Evolutionary conservation across 2,113 vertebrate species (phyloP).

Genomic region (Lepus americanus): DNA sequence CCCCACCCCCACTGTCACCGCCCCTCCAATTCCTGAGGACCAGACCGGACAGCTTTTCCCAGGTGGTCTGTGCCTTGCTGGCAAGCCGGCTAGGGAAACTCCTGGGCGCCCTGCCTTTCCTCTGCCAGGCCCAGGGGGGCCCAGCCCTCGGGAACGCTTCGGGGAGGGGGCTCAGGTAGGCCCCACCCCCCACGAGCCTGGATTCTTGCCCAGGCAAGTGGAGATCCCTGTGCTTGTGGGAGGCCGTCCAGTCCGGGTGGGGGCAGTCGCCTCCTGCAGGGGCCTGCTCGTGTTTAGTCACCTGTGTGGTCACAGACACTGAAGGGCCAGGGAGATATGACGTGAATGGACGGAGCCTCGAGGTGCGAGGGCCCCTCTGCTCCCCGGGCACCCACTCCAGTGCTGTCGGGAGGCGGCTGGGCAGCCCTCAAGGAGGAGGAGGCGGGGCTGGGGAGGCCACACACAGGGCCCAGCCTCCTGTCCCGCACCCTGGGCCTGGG

Average conservation of each 20-base stretch:
- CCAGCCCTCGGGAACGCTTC: neutral
- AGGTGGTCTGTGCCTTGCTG: neutral
- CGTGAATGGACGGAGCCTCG: too few species aligned
- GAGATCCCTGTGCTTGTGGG: neutral
- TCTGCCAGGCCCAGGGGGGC: neutral
- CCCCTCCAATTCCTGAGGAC: neutral
- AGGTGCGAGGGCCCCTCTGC: too few species aligned
- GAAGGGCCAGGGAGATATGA: too few species aligned
- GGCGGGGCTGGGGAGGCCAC: neutral
- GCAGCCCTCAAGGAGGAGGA: too few species aligned
- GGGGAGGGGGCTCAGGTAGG: neutral
- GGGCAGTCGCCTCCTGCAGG: neutral
- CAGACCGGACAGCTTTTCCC: neutral
- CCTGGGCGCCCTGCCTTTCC: neutral
- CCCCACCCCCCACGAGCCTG: rapidly evolving
- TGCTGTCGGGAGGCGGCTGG: rapidly evolving
- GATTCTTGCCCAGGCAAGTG: neutral
- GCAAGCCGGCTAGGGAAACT: neutral
- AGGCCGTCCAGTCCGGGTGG: too few species aligned
- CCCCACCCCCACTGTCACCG: too few species aligned
- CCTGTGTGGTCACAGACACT: too few species aligned
- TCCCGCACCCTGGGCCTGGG: neutral
- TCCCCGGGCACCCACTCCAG: too few species aligned
- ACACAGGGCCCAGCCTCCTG: neutral
- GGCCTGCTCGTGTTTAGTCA: neutral